Percentiles rank a stretch among this genome's conserved stretches.
Conservation (phyloP, 2,888 invertebrate species). For the Hyles lineata region DNA sequence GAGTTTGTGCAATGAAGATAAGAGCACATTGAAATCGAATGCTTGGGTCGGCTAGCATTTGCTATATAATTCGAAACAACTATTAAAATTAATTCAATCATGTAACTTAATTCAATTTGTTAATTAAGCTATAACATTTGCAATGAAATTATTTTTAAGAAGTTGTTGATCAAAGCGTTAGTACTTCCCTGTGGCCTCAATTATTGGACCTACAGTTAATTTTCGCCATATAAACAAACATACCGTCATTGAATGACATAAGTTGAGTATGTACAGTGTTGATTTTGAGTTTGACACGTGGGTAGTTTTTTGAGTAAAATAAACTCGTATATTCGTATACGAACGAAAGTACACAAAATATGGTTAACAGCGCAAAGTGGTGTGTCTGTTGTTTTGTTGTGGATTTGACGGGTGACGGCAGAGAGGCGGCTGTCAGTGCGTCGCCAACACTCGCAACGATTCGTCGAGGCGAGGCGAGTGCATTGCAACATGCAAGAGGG, state of each 20-base stretch:
- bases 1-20: constrained; percentile 35
- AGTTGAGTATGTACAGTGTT: too few species aligned
- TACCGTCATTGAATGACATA: too few species aligned
- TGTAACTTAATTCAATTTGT: background rate
- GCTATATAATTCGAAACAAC: constrained; percentile 14
- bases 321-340: background rate
- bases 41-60: constrained; percentile 29
- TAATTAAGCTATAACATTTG: background rate
- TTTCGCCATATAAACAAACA: too few species aligned
- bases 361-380: background rate
- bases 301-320: too few species aligned
- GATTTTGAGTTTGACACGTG: too few species aligned
- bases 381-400: constrained; percentile 16
- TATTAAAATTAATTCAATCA: background rate
- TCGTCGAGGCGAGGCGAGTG: constrained; percentile 67
- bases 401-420: constrained; percentile 32
- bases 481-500: constrained; percentile 79
- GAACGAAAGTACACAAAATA: background rate
- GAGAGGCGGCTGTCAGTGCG: constrained; percentile 44
- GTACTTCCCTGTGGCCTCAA: too few species aligned
- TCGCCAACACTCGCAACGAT: constrained; percentile 49
- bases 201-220: too few species aligned
- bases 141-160: too few species aligned
- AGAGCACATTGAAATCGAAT: constrained; percentile 5
- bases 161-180: too few species aligned